A percentile compares a stretch with the other conserved stretches of the same genome.
These are phyloP conservation scores for Eupithecia tripunctaria DNA, from an alignment of 2,888 invertebrate species.

Conservation along the genomic window DNA sequence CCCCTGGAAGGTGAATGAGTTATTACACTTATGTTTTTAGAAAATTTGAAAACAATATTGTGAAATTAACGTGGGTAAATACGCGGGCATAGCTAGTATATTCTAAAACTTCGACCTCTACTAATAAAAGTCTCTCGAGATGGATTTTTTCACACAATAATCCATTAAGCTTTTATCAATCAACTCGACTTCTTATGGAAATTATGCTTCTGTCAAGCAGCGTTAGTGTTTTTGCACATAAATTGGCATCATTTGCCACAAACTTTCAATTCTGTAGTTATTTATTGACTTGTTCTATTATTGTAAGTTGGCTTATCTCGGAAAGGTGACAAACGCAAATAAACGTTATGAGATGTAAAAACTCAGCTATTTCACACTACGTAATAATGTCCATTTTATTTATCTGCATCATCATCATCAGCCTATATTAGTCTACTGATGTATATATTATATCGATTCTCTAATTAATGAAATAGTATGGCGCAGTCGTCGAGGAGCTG, in stretches of 20 bases:
- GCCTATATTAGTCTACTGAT: no score
- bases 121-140: neutral
- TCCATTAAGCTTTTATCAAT: neutral
- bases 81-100: no score
- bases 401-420: no score
- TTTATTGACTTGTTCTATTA: slow-evolving; percentile 38
- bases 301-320: slow-evolving; percentile 44
- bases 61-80: no score
- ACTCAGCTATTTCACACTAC: no score
- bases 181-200: neutral
- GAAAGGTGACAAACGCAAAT: slow-evolving; percentile 48
- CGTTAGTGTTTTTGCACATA: slow-evolving; percentile 61
- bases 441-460: no score
- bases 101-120: neutral
- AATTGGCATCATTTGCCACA: slow-evolving; percentile 66
- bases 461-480: no score
- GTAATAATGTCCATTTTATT: no score
- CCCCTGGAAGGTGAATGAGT: no score
- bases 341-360: slow-evolving; percentile 44
- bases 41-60: no score
- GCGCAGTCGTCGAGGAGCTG: no score
- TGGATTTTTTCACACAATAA: neutral
- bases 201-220: slow-evolving; percentile 24
- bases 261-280: slow-evolving; percentile 52
- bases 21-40: no score